Evolutionary conservation across 2,797 vertebrate species (phyloP).

Genomic region (Triplophysa bombifrons): DNA sequence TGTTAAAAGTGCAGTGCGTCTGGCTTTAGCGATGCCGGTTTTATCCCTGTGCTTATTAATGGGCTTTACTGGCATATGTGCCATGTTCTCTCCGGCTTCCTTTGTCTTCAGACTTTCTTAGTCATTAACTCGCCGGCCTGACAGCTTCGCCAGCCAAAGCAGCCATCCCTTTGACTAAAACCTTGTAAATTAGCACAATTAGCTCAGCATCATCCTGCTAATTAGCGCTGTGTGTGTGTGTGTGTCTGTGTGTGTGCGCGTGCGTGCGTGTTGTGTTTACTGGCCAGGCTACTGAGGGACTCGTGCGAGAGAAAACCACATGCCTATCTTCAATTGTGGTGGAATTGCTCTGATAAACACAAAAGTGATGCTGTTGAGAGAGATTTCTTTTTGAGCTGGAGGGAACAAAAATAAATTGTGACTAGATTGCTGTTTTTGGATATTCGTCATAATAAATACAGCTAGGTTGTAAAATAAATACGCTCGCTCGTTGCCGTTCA

Average conservation of each 20-base stretch:
- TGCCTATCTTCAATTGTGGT: slow-evolving; percentile 81
- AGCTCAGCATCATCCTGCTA: slow-evolving; percentile 96
- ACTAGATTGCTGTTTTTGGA: neutral
- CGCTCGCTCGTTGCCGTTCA: neutral
- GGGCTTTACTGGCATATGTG: slow-evolving; percentile 53
- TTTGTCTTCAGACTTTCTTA: slow-evolving; percentile 88
- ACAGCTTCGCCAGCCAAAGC: slow-evolving; percentile 89
- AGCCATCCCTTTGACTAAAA: slow-evolving; percentile 96
- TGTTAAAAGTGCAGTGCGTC: slow-evolving; percentile 43
- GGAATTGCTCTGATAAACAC: slow-evolving; percentile 74
- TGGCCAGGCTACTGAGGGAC: slow-evolving; percentile 86
- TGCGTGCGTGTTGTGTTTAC: slow-evolving; percentile 74
- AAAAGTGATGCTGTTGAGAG: slow-evolving; percentile 20
- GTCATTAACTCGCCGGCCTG: slow-evolving; percentile 90
- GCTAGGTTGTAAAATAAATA: too few species aligned
- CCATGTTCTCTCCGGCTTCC: slow-evolving; percentile 66
- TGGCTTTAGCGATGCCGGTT: slow-evolving; percentile 22
- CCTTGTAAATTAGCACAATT: slow-evolving; percentile 99
- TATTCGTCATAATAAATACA: neutral
- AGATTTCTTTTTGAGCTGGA: neutral
- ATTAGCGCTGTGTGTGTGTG: slow-evolving; percentile 87
- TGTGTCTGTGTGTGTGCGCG: slow-evolving; percentile 81
- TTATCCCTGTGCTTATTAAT: slow-evolving; percentile 53
- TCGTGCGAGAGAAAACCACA: slow-evolving; percentile 84
- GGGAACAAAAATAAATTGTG: neutral